Evolutionary conservation across 2,113 vertebrate genomes (phyloP).

Genomic region (Corydoras sp.): DNA sequence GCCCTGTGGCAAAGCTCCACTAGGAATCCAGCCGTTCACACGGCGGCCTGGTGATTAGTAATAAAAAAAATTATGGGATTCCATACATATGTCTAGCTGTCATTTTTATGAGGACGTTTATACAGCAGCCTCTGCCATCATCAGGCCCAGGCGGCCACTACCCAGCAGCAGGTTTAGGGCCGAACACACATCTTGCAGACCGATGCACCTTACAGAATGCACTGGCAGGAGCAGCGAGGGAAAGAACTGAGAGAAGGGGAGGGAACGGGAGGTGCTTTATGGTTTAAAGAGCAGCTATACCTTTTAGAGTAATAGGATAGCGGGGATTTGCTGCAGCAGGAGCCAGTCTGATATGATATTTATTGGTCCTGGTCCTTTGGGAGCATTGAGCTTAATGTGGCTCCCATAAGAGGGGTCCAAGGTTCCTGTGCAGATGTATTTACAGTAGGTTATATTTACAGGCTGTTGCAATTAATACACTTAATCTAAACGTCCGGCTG

Average conservation of each 20-base stretch:
- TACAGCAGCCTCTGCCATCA: constrained; percentile 70
- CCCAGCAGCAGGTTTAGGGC: constrained; percentile 11
- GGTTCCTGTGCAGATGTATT: constrained; percentile 41
- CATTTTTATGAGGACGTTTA: constrained; percentile 87
- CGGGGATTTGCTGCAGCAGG: constrained; percentile 33
- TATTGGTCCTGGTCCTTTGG: constrained; percentile 38
- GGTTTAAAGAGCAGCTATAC: constrained; percentile 30
- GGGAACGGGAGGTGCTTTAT: constrained; percentile 29
- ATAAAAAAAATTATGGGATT: constrained; percentile 81
- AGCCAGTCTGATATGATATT: constrained; percentile 43
- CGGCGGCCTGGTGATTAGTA: constrained; percentile 83
- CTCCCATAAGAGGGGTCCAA: constrained; percentile 49
- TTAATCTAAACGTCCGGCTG: constrained; percentile 25
- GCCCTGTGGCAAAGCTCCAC: constrained; percentile 34
- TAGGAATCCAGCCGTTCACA: constrained; percentile 17
- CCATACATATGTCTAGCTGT: constrained; percentile 80
- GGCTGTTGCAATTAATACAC: constrained; percentile 38
- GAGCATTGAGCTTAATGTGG: constrained; percentile 44
- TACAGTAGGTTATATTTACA: constrained; percentile 40
- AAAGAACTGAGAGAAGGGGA: constrained; percentile 10
- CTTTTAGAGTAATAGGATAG: constrained; percentile 46
- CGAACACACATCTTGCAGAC: constrained; percentile 3
- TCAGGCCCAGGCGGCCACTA: constrained; percentile 43
- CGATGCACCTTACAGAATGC: constrained; percentile 23
- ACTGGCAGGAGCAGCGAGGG: constrained; percentile 25